Base-by-base conservation (phyloP, 2,113 vertebrate species). In the Octodon degus region DNA sequence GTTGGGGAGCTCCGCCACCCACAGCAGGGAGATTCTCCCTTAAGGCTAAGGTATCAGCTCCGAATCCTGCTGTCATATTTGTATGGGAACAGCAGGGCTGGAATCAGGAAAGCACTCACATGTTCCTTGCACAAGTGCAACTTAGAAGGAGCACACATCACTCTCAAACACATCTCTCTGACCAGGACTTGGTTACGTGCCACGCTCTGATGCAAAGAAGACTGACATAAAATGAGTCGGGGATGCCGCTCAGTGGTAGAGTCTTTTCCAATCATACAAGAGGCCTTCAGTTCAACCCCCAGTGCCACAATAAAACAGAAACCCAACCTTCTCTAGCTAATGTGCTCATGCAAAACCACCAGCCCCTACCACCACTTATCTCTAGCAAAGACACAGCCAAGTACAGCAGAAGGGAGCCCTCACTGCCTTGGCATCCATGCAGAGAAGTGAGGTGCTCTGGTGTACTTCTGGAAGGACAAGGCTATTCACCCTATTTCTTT, bases 401-500 rank as follows among this genome's bases (percentile, higher is more conserved):
- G 8, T 27, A 20, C 67, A 74, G 34, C 6, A 60, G 20, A 72
- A 55, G 34, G 25, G 55, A 43, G 7, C 62, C 50, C 2, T 68
- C 65, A 14, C 20, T 4, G 13, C 7, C 4, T 10, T 17, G 2
- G 19, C 63, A 16, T 37, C 0, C 25, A 40, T 5, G 17, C 27
- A 37, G 74, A 87, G 43, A 86, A 43, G 3, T 27, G 37, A 40
- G 30, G 50, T 4, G 25, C 47, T 32, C 4, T 11, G 34, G 11
- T 25, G 1, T 5, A 6, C 65, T 91, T 92, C 16, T 19, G 1
- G 10, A 91, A 70, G 30, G 16, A 19, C 7, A 16, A 50, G 22
- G 11, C 62, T 55, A 20, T 13, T 34, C 20, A 32, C 22, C 25
- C 25, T 10, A n/a, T n/a, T n/a, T n/a, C n/a, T n/a, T n/a, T n/a